These are phyloP conservation scores for Haliclona indistincta DNA, from an alignment of 37 sponge, comb jelly and placozoan species.

Conservation along the genomic window DNA sequence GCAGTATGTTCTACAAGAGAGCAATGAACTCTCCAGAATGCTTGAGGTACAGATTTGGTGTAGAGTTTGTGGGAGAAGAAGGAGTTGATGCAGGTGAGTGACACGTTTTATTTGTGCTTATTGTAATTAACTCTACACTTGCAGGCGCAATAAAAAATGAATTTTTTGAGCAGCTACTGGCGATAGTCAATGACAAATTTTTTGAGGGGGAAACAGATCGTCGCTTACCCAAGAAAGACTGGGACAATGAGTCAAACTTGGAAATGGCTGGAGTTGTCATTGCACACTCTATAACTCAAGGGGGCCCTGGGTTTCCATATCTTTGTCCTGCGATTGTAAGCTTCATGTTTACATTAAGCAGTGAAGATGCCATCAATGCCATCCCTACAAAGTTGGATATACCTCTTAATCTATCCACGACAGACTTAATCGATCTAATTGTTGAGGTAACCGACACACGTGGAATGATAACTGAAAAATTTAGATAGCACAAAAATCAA, in stretches of 20 bases:
- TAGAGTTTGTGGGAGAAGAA: too few relatives aligned
- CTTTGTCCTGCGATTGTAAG: constrained; percentile 22
- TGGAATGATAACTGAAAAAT: too few relatives aligned
- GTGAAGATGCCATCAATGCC: constrained; percentile 3
- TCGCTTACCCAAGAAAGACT: constrained; percentile 36
- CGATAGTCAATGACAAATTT: constrained; percentile 10
- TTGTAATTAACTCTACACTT: too few relatives aligned
- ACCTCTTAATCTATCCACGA: constrained; percentile 29
- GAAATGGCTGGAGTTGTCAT: constrained; percentile 47
- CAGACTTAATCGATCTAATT: constrained; percentile 26
- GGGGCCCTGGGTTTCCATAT: constrained; percentile 26
- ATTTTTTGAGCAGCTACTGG: constrained; percentile 42
- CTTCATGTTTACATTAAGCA: constrained; percentile 2
- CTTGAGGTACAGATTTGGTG: too few relatives aligned
- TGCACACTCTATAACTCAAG: constrained; percentile 51
- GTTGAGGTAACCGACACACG: constrained; percentile 31
- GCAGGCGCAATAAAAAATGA: constrained; percentile 44
- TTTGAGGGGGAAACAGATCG: constrained; percentile 45
- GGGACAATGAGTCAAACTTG: constrained; percentile 12
- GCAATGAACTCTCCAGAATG: too few relatives aligned
- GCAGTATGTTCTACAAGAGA: too few relatives aligned
- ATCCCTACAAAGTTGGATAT: constrained; percentile 19
- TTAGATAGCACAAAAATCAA: too few relatives aligned
- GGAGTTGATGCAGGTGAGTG: too few relatives aligned
- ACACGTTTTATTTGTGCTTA: too few relatives aligned